Percentiles rank a stretch among this genome's conserved stretches.
These are phyloP conservation scores for Thunnus albacares DNA, from an alignment of 2,797 vertebrate genomes.

Conservation along the genomic window DNA sequence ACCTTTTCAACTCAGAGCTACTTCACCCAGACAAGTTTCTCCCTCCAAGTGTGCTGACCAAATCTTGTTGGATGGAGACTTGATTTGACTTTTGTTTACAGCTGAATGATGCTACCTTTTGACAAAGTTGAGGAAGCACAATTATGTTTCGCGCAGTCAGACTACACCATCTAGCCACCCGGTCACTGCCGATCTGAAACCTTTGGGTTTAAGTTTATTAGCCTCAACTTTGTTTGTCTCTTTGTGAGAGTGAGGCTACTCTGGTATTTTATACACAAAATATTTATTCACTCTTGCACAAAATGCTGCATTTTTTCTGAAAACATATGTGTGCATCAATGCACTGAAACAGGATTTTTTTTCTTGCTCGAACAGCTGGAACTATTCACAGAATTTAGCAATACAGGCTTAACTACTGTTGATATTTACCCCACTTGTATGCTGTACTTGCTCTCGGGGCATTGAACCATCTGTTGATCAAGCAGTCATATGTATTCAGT, in stretches of 20 bases:
- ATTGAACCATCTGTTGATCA: conserved; percentile 1
- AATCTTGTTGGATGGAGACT: not conserved
- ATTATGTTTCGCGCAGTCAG: not conserved
- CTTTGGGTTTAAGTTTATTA: not conserved
- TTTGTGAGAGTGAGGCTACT: not conserved
- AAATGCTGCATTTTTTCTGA: not conserved
- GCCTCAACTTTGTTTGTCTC: not conserved
- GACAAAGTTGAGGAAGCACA: not conserved
- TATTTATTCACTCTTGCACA: not conserved
- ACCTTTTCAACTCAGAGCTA: too few relatives aligned
- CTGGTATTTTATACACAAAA: not conserved
- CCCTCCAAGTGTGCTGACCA: not conserved
- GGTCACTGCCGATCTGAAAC: not conserved
- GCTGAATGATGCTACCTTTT: not conserved
- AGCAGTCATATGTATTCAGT: conserved; percentile 23
- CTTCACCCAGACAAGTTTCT: not conserved
- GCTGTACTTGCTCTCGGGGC: not conserved
- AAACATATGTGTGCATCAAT: not conserved
- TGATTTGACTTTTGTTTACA: not conserved
- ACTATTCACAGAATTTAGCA: not conserved
- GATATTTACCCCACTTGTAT: not conserved
- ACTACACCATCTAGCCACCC: not conserved
- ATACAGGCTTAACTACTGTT: not conserved
- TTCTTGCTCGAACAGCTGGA: not conserved
- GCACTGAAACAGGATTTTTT: not conserved